Evolutionary conservation across 2,797 vertebrate species (phyloP).

Genomic region (Dromococcyx pavoninus): DNA sequence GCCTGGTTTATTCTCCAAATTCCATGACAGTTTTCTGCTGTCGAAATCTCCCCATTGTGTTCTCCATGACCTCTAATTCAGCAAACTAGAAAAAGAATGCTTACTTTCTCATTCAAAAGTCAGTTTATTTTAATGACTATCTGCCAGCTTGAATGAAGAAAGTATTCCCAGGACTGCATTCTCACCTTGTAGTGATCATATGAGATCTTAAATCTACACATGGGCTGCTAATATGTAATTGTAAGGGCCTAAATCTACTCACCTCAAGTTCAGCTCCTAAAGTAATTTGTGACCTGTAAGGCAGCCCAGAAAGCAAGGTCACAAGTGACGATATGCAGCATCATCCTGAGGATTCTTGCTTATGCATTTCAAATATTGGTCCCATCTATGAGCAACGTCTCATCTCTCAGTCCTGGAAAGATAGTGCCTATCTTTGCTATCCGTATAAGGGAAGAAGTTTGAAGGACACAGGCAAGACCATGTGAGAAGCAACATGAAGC

Average conservation of each 20-base stretch:
- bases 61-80: neutral
- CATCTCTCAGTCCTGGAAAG: neutral
- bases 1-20: neutral
- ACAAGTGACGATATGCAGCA: accelerated
- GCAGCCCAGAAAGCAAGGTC: neutral
- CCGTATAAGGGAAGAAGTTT: neutral
- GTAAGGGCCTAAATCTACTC: neutral
- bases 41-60: neutral
- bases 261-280: neutral
- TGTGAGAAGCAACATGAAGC: neutral
- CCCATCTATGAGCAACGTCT: neutral
- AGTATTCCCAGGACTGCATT: neutral
- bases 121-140: neutral
- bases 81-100: neutral
- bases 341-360: neutral
- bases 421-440: neutral
- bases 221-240: neutral
- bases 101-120: neutral
- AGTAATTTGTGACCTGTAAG: neutral
- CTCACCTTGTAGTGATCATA: neutral
- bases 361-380: neutral
- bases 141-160: neutral
- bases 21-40: neutral
- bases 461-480: neutral
- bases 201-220: neutral